Base-by-base conservation (phyloP, 2,888 invertebrate genomes). In the Laspeyria flexula region DNA sequence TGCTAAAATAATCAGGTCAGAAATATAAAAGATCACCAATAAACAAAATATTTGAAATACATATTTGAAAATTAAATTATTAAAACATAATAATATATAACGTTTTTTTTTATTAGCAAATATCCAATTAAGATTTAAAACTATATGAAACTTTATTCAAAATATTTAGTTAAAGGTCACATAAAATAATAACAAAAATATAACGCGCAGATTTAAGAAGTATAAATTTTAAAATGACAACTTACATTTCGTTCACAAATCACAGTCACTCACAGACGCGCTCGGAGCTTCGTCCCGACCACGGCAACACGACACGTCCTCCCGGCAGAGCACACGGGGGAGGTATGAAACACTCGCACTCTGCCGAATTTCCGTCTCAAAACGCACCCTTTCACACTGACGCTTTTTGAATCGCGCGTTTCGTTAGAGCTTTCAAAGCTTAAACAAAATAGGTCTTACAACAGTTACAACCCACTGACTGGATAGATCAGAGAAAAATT, bases 241-340 rank as follows among this genome's bases (percentile, higher is more conserved):
- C 67, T 67, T 67, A 67, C 67, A 50, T 67, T 53, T 55, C 59
- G 61, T 65, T 68, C 56, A 66, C 58, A 54, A 59, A 52, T 57
- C 58, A 67, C 65, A 55, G 55, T 55, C 39, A 52, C 68, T 54
- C 44, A 45, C 41, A 43, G 39, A 37, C 52, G 49, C 60, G 54
- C n/a, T n/a, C n/a, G n/a, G n/a, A n/a, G n/a, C 38, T 39, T 21
- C 5, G 46, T 48, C 31, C 37, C 27, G 45, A 33, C 21, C 4
- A 43, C 43, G 25, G 31, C 29, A 45, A 31, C 25, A 27, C 54
- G 54, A 44, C 23, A 66, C 77, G 76, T 67, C 68, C 75, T 63
- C 63, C 67, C 72, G 56, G 48, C 60, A 54, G 66, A 62, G 57
- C 61, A 55, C 71, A 72, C 79, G 59, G 70, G 65, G 65, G 73